phyloP scores from a whole-genome alignment of 2,797 vertebrate species.

The Leucoraja ocellata region DNA sequence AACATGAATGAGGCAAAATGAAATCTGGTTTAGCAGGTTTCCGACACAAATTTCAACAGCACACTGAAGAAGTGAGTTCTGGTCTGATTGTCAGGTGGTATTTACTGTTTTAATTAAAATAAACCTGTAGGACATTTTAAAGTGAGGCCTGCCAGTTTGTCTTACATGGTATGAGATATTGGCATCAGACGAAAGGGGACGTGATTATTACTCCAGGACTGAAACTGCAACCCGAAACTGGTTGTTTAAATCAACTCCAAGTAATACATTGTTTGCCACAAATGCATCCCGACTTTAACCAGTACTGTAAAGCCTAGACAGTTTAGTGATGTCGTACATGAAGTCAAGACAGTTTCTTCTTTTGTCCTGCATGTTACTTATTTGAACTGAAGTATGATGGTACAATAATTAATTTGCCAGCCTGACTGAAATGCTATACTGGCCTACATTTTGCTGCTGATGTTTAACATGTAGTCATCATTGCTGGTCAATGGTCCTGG shows the following conservation, averaged over 20 bases:
- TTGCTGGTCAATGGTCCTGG: no score
- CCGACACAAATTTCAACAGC: constrained; percentile 1
- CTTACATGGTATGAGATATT: not conserved
- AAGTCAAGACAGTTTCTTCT: not conserved
- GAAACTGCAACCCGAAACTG: not conserved
- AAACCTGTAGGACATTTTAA: not conserved
- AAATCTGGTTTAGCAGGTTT: constrained; percentile 37
- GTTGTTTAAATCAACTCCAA: not conserved
- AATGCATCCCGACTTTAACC: not conserved
- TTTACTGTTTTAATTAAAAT: constrained; percentile 23
- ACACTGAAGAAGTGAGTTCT: not conserved
- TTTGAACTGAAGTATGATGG: not conserved
- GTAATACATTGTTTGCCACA: not conserved
- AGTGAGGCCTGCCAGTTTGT: not conserved
- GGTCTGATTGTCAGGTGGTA: not conserved
- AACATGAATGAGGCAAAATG: constrained; percentile 18
- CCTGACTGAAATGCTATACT: not conserved
- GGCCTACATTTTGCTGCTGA: not conserved
- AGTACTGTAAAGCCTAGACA: not conserved
- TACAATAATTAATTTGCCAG: not conserved
- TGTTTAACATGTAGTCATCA: not conserved
- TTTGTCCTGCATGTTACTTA: not conserved
- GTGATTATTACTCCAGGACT: not conserved
- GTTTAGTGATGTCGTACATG: not conserved
- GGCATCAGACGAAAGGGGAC: not conserved